These are phyloP conservation scores for Oasisia sp. DNA, from an alignment of 2,888 invertebrate genomes.

Conservation along the genomic window DNA sequence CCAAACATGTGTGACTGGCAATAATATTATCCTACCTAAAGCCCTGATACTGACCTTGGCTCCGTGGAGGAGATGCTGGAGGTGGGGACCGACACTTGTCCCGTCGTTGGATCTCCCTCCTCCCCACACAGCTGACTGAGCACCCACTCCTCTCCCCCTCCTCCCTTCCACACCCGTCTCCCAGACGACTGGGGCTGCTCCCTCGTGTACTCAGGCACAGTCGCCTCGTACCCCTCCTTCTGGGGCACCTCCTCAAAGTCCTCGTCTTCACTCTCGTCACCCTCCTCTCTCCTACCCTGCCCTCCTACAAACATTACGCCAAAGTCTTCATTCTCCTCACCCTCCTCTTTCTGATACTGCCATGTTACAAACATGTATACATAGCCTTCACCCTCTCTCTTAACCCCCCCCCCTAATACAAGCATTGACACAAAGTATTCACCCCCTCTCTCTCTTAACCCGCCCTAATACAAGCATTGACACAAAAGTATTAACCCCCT, in stretches of 20 bases:
- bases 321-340: no score
- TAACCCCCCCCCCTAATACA: no score
- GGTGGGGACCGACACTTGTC: neutral
- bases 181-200: conserved; percentile 41
- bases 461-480: no score
- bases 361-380: no score
- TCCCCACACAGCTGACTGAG: neutral
- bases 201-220: conserved; percentile 57
- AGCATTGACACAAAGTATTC: no score
- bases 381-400: no score
- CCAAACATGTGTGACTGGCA: no score
- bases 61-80: neutral
- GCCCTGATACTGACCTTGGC: neutral
- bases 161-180: neutral
- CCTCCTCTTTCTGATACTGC: no score
- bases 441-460: no score
- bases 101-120: neutral
- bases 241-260: conserved; percentile 69
- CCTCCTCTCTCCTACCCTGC: neutral
- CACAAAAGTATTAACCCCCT: no score
- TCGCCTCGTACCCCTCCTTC: conserved; percentile 68
- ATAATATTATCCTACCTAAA: no score
- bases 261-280: conserved; percentile 53
- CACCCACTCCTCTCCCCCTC: neutral
- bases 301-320: neutral